Evolutionary conservation across 23 tunicate genomes (phyloP).

Genomic region (Halocynthia aurantium): DNA sequence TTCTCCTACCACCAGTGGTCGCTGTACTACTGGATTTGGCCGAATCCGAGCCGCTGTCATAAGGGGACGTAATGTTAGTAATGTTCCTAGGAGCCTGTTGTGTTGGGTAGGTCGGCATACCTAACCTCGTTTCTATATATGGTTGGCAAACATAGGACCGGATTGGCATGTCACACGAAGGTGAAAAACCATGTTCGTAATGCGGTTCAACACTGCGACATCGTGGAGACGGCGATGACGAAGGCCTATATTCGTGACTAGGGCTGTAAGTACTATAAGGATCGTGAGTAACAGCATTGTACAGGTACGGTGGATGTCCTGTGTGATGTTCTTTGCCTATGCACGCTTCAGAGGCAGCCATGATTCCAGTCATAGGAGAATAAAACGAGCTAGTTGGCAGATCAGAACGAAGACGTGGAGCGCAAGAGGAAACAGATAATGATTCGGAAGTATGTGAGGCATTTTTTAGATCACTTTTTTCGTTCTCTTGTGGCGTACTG

Average conservation of each 20-base stretch:
- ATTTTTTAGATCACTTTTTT: too few relatives aligned
- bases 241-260: neutral
- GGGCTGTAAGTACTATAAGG: neutral
- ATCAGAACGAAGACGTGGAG: too few relatives aligned
- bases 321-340: too few relatives aligned
- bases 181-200: neutral
- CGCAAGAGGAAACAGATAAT: too few relatives aligned
- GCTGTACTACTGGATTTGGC: constrained; percentile 22
- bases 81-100: neutral
- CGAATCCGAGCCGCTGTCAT: constrained; percentile 75
- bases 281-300: constrained; percentile 6
- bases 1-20: constrained; percentile 15
- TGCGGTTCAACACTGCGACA: constrained; percentile 19
- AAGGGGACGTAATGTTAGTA: constrained; percentile 18
- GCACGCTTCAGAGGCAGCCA: too few relatives aligned
- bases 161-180: constrained; percentile 3
- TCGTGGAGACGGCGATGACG: constrained; percentile 8
- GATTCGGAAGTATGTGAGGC: too few relatives aligned
- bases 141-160: constrained; percentile 11
- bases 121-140: neutral
- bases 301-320: neutral
- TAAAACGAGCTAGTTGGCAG: too few relatives aligned
- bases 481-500: too few relatives aligned
- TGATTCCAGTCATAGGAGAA: too few relatives aligned
- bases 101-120: neutral